phyloP scores from a whole-genome alignment of 2,888 invertebrate genomes.

The Perithous albicinctus region DNA sequence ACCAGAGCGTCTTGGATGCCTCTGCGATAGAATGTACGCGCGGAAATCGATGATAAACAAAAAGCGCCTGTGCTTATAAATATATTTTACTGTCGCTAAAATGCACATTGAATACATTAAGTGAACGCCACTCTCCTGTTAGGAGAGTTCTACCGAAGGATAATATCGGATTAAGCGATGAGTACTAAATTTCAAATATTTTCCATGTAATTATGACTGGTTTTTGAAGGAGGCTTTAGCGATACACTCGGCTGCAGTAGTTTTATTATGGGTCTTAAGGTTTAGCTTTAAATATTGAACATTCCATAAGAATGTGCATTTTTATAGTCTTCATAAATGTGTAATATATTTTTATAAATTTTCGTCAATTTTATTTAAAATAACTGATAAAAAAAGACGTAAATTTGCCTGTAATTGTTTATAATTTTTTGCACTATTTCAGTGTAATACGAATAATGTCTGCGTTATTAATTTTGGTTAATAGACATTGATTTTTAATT shows the following conservation, averaged over 20 bases:
- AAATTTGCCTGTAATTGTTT: too few species aligned
- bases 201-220: too few species aligned
- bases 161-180: neutral
- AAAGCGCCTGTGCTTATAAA: neutral
- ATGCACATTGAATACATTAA: neutral
- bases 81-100: neutral
- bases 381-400: too few species aligned
- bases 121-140: neutral
- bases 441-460: neutral
- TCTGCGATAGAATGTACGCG: constrained; percentile 10
- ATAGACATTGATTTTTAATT: neutral
- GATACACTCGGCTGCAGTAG: too few species aligned
- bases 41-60: constrained; percentile 33
- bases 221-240: too few species aligned
- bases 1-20: constrained; percentile 17
- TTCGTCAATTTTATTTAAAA: too few species aligned
- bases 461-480: neutral
- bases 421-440: neutral
- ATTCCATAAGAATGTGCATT: too few species aligned
- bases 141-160: neutral
- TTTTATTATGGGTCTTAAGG: too few species aligned
- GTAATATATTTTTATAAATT: too few species aligned
- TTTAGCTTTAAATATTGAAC: too few species aligned
- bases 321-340: too few species aligned
- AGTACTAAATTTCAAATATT: neutral